Percentiles rank a stretch among this genome's conserved stretches.
Conservation (phyloP, 2,888 invertebrate species). For the Lapara coniferarum region DNA sequence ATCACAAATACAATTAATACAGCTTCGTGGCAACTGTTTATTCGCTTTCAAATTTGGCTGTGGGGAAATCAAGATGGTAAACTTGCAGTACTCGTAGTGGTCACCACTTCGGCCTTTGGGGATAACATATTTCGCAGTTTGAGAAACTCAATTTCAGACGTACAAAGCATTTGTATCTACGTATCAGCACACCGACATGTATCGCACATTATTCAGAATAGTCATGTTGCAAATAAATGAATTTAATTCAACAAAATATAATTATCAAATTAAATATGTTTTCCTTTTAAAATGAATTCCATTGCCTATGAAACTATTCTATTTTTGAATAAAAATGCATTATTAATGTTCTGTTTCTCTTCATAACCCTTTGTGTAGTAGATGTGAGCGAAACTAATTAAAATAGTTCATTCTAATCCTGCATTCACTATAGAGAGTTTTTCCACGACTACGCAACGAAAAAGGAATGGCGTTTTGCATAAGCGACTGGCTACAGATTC, state of each 20-base stretch:
- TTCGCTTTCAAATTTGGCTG: constrained; percentile 69
- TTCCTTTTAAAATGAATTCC: neutral
- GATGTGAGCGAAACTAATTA: constrained; percentile 65
- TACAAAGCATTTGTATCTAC: neutral
- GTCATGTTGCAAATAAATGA: neutral
- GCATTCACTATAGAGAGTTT: constrained; percentile 63
- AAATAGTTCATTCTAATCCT: constrained; percentile 67
- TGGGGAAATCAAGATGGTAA: constrained; percentile 77
- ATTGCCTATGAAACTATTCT: neutral
- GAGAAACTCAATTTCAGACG: constrained; percentile 21
- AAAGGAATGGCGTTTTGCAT: constrained; percentile 40
- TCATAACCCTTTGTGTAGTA: constrained; percentile 51
- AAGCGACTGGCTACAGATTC: constrained; percentile 41
- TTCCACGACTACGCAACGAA: constrained; percentile 60
- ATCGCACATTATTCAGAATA: neutral
- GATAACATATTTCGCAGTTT: constrained; percentile 32
- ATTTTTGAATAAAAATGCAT: neutral
- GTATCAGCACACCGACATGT: neutral
- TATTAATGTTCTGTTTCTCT: constrained; percentile 41
- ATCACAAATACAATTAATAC: constrained; percentile 38
- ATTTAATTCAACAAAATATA: neutral
- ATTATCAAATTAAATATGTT: no score
- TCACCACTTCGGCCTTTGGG: constrained; percentile 54
- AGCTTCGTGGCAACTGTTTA: constrained; percentile 51
- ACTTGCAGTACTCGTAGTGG: constrained; percentile 61